A percentile compares a stretch with the other conserved stretches of the same genome.
phyloP scores from a whole-genome alignment of 1,140 invertebrate genomes.

The Babylonia areolata region DNA sequence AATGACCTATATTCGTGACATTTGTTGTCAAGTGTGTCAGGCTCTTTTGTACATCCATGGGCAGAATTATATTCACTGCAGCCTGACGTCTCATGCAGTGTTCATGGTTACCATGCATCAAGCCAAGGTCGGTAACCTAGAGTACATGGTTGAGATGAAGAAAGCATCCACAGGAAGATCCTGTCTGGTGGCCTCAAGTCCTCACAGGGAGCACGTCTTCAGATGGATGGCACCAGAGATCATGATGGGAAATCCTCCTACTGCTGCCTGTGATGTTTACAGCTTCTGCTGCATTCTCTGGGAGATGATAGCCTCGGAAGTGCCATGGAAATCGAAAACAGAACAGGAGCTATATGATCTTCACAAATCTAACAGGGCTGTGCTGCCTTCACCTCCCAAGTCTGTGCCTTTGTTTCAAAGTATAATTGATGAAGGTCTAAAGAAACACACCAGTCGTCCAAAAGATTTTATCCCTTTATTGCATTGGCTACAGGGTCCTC shows the following conservation, averaged over 20 bases:
- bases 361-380: conserved; percentile 36
- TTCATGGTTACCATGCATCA: conserved; percentile 68
- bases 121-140: conserved; percentile 77
- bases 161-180: conserved; percentile 51
- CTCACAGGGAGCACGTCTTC: conserved; percentile 62
- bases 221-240: conserved; percentile 78
- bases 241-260: conserved; percentile 67
- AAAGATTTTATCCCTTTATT: neutral
- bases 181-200: conserved; percentile 50
- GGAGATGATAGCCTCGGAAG: conserved; percentile 67
- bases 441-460: conserved; percentile 35
- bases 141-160: conserved; percentile 74
- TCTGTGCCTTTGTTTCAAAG: conserved; percentile 32
- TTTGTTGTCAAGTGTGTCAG: conserved; percentile 72
- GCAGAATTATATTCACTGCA: conserved; percentile 74
- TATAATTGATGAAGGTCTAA: conserved; percentile 48
- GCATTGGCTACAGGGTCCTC: conserved; percentile 26
- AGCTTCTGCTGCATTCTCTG: conserved; percentile 76
- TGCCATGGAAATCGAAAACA: conserved; percentile 47
- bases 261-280: conserved; percentile 74
- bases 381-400: conserved; percentile 25
- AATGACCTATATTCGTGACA: conserved; percentile 38
- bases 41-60: conserved; percentile 76
- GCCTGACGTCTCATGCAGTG: conserved; percentile 76
- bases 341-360: conserved; percentile 35